Base-by-base conservation (phyloP, 2,113 vertebrate genomes). In the Nannobrachium achirus region DNA sequence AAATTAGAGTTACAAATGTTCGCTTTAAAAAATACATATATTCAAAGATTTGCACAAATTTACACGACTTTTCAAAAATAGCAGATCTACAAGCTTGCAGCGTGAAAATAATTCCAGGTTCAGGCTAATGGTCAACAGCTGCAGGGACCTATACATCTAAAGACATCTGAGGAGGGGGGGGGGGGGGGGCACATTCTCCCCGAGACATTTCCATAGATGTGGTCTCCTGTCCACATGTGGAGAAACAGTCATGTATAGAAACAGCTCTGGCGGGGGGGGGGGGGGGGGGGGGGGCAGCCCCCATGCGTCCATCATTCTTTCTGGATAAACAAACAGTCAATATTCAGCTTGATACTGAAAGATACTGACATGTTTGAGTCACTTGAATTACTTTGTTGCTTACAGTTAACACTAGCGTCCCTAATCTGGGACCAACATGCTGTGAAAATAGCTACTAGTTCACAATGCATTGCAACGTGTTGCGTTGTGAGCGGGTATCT, bases 51-150 rank as follows among this genome's bases (percentile, higher is more conserved):
- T n/a, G n/a, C n/a, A n/a, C n/a, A n/a, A n/a, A n/a, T n/a, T n/a
- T n/a, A n/a, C n/a, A n/a, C n/a, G n/a, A n/a, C n/a, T n/a, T n/a
- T n/a, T n/a, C n/a, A n/a, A n/a, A n/a, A n/a, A n/a, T n/a, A n/a
- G n/a, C n/a, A n/a, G n/a, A 9, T 10, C 44, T 46, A 46, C 14
- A 13, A 50, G 55, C 19, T 48, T 10, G 20, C 7, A 14, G 5
- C 42, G 15, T 20, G 10, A 38, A 13, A 40, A n/a, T 40, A 15
- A 41, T 16, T 50, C 7, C 7, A 7, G 39, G 18, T 19, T 66
- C 69, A 76, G 69, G 80, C 85, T 87, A 88, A 90, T 68, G 65
- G 62, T 67, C 69, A 86, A 68, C 87, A 86, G 81, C 75, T 89
- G 84, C 72, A 70, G 67, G 20, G 8, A 53, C 56, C 78, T 78